Evolutionary conservation across 1,140 invertebrate genomes (phyloP).

Genomic region (Notospermus geniculatus): DNA sequence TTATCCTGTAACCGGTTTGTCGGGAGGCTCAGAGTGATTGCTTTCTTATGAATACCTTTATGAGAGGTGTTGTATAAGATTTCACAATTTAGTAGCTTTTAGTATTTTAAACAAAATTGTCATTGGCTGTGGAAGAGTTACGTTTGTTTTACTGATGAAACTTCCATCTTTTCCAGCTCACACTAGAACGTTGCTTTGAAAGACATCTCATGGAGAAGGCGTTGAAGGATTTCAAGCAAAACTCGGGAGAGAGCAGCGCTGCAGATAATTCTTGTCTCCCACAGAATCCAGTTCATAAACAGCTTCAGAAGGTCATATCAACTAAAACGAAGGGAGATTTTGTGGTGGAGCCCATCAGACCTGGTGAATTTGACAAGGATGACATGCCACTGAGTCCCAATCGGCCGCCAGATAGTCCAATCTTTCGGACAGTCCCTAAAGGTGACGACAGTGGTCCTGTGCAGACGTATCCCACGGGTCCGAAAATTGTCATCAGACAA

Average conservation of each 20-base stretch:
- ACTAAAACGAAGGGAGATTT: neutral
- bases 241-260: too few relatives aligned
- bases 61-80: too few relatives aligned
- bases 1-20: too few relatives aligned
- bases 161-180: conserved; percentile 1
- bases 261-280: too few relatives aligned
- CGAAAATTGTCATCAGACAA: neutral
- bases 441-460: neutral
- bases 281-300: too few relatives aligned
- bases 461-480: neutral
- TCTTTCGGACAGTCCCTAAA: neutral
- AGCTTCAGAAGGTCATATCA: conserved; percentile 9
- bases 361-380: neutral
- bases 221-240: neutral
- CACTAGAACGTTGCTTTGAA: conserved; percentile 63
- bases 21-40: too few relatives aligned
- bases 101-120: too few relatives aligned
- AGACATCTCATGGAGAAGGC: conserved; percentile 68
- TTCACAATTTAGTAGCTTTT: too few relatives aligned
- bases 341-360: too few relatives aligned
- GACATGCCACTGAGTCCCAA: conserved; percentile 4
- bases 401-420: neutral
- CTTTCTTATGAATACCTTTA: too few relatives aligned
- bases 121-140: too few relatives aligned
- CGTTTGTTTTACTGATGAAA: too few relatives aligned